phyloP scores from a whole-genome alignment of 1,140 invertebrate species.

The Dreissena rostriformis region DNA sequence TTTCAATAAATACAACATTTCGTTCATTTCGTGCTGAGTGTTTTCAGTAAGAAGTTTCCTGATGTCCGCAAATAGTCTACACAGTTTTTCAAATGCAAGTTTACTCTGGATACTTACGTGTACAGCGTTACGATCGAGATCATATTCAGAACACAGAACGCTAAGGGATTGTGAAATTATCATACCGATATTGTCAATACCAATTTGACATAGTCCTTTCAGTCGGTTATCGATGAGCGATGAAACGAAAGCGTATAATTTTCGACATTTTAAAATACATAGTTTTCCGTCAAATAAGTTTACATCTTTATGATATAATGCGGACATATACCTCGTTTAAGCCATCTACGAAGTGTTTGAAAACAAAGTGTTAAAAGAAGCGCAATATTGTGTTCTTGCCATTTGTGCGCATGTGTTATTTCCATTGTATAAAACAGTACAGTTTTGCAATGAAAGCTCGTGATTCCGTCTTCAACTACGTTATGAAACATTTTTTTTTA shows the following conservation, averaged over 20 bases:
- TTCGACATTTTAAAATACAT: background rate
- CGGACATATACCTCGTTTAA: background rate
- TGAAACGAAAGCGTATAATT: background rate
- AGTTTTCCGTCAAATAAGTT: slow-evolving; percentile 11
- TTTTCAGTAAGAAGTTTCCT: too few species aligned
- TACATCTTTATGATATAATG: slow-evolving; percentile 15
- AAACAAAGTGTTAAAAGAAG: background rate
- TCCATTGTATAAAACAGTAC: slow-evolving; percentile 5
- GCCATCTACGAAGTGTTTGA: background rate
- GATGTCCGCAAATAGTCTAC: too few species aligned
- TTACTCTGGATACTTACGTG: background rate
- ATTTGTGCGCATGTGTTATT: background rate
- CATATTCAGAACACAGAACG: background rate
- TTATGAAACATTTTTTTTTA: background rate
- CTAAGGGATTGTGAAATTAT: background rate
- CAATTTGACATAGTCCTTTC: background rate
- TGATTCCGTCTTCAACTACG: background rate
- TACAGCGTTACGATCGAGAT: background rate
- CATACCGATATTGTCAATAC: background rate
- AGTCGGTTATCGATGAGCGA: background rate
- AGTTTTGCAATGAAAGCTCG: slow-evolving; percentile 31
- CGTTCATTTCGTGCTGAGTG: too few species aligned
- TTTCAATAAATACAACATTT: too few species aligned
- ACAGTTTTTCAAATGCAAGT: too few species aligned
- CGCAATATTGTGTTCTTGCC: background rate